Base-by-base conservation (phyloP, 1,140 invertebrate genomes). In the Gonioctena quinquepunctata region DNA sequence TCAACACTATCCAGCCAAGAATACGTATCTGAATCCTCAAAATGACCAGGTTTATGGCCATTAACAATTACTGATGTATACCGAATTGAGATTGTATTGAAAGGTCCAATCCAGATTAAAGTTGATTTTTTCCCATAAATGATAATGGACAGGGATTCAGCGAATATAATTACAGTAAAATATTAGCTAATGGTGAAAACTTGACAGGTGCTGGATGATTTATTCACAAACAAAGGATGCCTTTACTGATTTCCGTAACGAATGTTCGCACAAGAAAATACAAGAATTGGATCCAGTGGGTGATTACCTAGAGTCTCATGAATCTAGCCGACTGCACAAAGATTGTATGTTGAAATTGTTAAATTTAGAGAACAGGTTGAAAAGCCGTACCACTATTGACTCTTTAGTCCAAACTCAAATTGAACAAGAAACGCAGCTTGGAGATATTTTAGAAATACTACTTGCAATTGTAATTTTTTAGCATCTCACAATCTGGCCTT, bases 151-250 rank as follows among this genome's bases (percentile, higher is more conserved):
- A 28, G 26, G 23, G 54, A 57, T 59, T 67, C 56, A 54, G 57
- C 42, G 42, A 72, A 63, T 59, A 68, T 63, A 1, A 68, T 61
- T 27, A 48, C 33, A 68, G 54, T 54, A 66, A 71, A 54, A 66
- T 66, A 70, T 70, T 70, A 70, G 52, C 57, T 73, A 67, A 59
- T 33, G 26, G 68, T 66, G 54, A 70, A 73, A 59, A 70, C 63
- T 70, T 66, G 62, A 70, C 63, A 60, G 54, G 27, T 42, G 66
- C 27, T 67, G 66, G 60, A 70, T 73, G 61, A 66, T 68, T 69
- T 67, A 66, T 66, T 73, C 54, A 59, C 52, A 63, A 71, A 66
- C 33, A 73, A 73, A 70, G 61, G 63, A 70, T 65, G 25, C 68
- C 50, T 70, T 70, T 66, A 67, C 57, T 71, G 42, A 50, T 67